Conservation (phyloP, 1,140 invertebrate genomes). For the Lepidotrigona ventralis region DNA sequence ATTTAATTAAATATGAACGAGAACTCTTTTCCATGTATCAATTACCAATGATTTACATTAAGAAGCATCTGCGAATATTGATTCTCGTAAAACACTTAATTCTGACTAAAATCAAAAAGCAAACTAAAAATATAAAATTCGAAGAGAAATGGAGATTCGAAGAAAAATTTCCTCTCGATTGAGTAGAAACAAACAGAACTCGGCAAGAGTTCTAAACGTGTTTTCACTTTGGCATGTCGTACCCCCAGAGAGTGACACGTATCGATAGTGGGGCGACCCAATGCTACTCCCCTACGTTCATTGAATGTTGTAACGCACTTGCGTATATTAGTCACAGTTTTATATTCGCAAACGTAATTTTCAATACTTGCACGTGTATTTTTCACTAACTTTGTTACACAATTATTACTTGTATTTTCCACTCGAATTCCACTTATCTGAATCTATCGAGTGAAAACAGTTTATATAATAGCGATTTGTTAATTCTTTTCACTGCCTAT, state of each 20-base stretch:
- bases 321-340: not conserved
- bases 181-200: not conserved
- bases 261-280: not conserved
- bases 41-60: not conserved
- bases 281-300: not conserved
- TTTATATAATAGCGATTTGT: not conserved
- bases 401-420: not conserved
- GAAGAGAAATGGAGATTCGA: no score
- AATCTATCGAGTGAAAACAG: not conserved
- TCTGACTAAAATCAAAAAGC: no score
- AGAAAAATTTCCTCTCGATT: not conserved
- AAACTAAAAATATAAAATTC: no score
- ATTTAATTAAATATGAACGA: not conserved
- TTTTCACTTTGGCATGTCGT: not conserved
- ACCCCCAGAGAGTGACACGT: not conserved
- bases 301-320: not conserved
- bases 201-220: not conserved
- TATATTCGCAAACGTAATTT: no score
- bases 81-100: not conserved
- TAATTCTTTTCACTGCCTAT: not conserved
- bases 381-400: not conserved
- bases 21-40: not conserved
- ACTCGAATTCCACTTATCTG: not conserved
- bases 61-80: not conserved
- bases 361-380: not conserved